Conservation (phyloP, 2,113 vertebrate species). For the Dasyprocta punctata region DNA sequence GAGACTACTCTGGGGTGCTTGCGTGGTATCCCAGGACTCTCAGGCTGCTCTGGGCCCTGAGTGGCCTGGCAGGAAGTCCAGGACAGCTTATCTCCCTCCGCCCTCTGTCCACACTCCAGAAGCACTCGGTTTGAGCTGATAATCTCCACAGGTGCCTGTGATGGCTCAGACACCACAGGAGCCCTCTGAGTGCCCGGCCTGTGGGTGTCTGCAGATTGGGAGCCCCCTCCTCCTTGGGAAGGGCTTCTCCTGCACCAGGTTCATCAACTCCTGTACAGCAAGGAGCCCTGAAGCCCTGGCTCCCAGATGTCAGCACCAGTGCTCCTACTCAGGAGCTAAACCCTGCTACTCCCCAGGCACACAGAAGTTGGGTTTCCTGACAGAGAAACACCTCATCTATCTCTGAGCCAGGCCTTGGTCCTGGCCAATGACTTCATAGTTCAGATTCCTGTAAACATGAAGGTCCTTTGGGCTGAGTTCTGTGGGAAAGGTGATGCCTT, state of each 20-base stretch:
- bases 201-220: neutral
- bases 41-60: neutral
- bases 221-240: neutral
- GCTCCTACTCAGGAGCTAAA: constrained; percentile 57
- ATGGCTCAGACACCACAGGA: constrained; percentile 30
- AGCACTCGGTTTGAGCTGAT: constrained; percentile 26
- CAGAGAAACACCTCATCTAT: constrained; percentile 58
- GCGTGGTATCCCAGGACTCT: neutral
- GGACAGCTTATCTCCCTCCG: neutral
- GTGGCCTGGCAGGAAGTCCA: constrained; percentile 5
- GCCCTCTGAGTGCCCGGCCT: neutral
- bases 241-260: neutral
- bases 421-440: constrained; percentile 26
- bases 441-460: constrained; percentile 49
- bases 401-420: constrained; percentile 37
- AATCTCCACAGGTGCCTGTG: neutral
- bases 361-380: constrained; percentile 52
- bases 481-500: neutral
- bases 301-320: constrained; percentile 26
- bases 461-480: neutral
- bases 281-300: neutral
- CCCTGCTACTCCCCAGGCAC: constrained; percentile 38
- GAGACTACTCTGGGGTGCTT: fast-evolving
- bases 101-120: constrained; percentile 42
- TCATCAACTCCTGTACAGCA: neutral